Percentiles rank a stretch among this genome's conserved stretches.
Evolutionary conservation across 2,888 invertebrate species (phyloP).

Genomic region (Empis livida): DNA sequence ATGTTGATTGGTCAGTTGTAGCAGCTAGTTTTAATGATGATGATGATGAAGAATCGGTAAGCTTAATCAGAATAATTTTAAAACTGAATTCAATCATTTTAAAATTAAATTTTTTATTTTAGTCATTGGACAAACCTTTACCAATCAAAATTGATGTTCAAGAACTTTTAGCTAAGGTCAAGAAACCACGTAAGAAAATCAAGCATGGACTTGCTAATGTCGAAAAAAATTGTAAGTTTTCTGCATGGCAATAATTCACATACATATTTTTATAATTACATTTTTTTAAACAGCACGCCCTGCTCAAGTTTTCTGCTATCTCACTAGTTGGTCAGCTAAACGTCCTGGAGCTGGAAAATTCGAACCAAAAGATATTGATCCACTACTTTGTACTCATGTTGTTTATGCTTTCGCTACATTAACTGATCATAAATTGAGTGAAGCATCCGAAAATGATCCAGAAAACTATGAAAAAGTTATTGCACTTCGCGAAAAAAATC

Average conservation of each 20-base stretch:
- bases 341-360: constrained; percentile 80
- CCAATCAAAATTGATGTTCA: constrained; percentile 64
- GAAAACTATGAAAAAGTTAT: constrained; percentile 80
- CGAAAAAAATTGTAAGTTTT: constrained; percentile 50
- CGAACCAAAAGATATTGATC: constrained; percentile 77
- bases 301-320: constrained; percentile 84
- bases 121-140: constrained; percentile 55
- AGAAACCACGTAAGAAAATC: constrained; percentile 52
- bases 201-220: constrained; percentile 38
- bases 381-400: constrained; percentile 83
- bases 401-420: constrained; percentile 91
- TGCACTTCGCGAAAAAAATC: constrained; percentile 74
- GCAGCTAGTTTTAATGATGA: constrained; percentile 48
- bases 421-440: constrained; percentile 69
- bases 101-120: constrained; percentile 22
- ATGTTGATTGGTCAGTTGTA: constrained; percentile 72
- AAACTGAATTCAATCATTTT: neutral
- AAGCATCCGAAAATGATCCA: constrained; percentile 66
- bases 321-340: constrained; percentile 94
- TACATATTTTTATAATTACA: neutral
- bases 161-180: constrained; percentile 54
- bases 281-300: constrained; percentile 51
- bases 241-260: too few species aligned
- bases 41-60: constrained; percentile 25
- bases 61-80: constrained; percentile 4